phyloP scores from a whole-genome alignment of 1,140 invertebrate species.

The Calycopis cecrops region DNA sequence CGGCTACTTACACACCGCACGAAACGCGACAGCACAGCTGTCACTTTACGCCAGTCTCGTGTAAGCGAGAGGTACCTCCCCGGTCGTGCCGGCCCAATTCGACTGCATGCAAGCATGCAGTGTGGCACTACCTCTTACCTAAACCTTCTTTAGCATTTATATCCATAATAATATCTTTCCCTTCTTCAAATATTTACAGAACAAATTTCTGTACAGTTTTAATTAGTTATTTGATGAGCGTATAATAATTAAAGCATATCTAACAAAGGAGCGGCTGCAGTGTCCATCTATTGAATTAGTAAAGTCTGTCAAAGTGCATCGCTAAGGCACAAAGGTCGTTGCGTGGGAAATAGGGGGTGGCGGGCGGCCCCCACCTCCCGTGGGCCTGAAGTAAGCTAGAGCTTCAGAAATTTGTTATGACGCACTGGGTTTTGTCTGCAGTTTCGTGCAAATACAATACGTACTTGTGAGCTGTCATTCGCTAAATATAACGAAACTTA shows the following conservation, averaged over 20 bases:
- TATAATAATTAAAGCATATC: slow-evolving; percentile 26
- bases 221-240: slow-evolving; percentile 8
- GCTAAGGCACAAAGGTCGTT: slow-evolving; percentile 69
- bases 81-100: too few species aligned
- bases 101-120: too few species aligned
- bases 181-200: too few species aligned
- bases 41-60: too few species aligned
- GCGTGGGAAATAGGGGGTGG: slow-evolving; percentile 59
- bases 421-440: slow-evolving; percentile 61
- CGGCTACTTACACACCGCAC: too few species aligned
- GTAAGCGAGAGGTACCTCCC: too few species aligned
- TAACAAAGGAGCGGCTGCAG: slow-evolving; percentile 37
- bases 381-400: slow-evolving; percentile 54
- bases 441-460: slow-evolving; percentile 38
- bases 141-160: too few species aligned
- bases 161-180: too few species aligned
- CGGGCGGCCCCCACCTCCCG: slow-evolving; percentile 28
- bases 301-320: slow-evolving; percentile 73
- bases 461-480: slow-evolving; percentile 27
- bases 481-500: slow-evolving; percentile 8
- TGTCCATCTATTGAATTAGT: slow-evolving; percentile 72
- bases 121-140: too few species aligned
- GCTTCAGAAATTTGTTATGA: slow-evolving; percentile 71
- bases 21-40: too few species aligned
- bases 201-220: not conserved